Conservation (phyloP, 1,140 invertebrate species). For the Drosophila prosaltans region DNA sequence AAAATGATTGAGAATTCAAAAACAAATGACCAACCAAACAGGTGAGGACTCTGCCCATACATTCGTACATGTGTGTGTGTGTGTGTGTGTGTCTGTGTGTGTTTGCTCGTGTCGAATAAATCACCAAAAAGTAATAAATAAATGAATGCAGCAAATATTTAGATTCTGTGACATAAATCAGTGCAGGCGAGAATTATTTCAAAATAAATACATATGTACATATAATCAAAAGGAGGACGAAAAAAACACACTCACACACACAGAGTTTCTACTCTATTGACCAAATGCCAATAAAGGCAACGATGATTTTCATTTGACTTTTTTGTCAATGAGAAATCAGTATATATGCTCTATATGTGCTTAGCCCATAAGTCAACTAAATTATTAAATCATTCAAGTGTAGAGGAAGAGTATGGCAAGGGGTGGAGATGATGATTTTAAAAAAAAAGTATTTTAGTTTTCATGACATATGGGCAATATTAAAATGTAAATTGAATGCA, state of each 20-base stretch:
- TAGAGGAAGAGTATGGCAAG: background rate
- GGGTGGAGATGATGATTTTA: no score
- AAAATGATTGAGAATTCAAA: constrained; percentile 12
- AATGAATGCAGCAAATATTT: constrained; percentile 29
- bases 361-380: constrained; percentile 51
- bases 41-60: background rate
- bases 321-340: constrained; percentile 33
- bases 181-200: constrained; percentile 34
- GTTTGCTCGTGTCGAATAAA: background rate
- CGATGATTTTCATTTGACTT: constrained; percentile 43
- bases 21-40: constrained; percentile 26
- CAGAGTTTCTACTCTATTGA: constrained; percentile 15
- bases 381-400: constrained; percentile 44
- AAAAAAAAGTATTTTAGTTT: constrained; percentile 21
- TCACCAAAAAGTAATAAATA: constrained; percentile 22
- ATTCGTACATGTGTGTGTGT: background rate
- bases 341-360: background rate
- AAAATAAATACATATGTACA: constrained; percentile 9
- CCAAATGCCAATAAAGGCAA: constrained; percentile 39
- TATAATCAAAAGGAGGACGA: constrained; percentile 32
- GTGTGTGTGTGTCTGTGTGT: background rate
- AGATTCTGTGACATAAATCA: constrained; percentile 42
- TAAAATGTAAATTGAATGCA: constrained; percentile 79
- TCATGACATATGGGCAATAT: constrained; percentile 76
- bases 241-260: background rate